Evolutionary conservation across 2,113 vertebrate species (phyloP), one percentile per base, ranked within the genome.

Genomic region (Microcebus jonahi): DNA sequence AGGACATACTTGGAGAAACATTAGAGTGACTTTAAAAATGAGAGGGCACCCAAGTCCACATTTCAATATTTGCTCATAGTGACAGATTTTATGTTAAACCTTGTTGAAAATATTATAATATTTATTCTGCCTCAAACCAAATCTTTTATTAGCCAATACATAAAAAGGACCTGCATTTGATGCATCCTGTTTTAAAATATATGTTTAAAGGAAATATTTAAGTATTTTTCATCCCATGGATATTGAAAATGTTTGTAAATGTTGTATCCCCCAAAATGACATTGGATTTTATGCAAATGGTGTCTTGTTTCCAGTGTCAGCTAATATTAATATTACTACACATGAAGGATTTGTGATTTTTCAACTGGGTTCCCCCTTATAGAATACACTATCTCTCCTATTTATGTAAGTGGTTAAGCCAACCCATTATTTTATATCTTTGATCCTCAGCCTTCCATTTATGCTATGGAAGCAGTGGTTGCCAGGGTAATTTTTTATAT

Each of bases 391-490:
- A 2, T 75, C 77, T 34, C 8, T 73, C 68, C 50, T 75, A 45
- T 91, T 95, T 85, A 75, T 77, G 94, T 88, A 79, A 53, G 48
- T 20, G 48, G 34, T 45, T 68, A 90, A 88, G 75, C 23, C 42
- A 84, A 80, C 55, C 45, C 34, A 42, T 89, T 73, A 81, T 86
- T 96, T 96, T 81, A 50, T 84, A 65, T 75, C 70, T 95, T 92
- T 95, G 79, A 93, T n/a, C 92, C n/a, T 63, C 70, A 90, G 48
- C 10, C 73, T 90, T 92, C 89, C 87, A 82, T 87, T 94, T 94
- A 71, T 75, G 71, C 55, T 82, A 73, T 65, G 73, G 57, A 71
- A 93, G 45, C 48, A 92, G 34, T 75, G 89, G 88, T 89, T 91
- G 34, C 39, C 80, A 81, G 4, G 50, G 68, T 94, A 81, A 91